Base-by-base conservation (phyloP, 2,113 vertebrate genomes). In the Ophiodon elongatus region DNA sequence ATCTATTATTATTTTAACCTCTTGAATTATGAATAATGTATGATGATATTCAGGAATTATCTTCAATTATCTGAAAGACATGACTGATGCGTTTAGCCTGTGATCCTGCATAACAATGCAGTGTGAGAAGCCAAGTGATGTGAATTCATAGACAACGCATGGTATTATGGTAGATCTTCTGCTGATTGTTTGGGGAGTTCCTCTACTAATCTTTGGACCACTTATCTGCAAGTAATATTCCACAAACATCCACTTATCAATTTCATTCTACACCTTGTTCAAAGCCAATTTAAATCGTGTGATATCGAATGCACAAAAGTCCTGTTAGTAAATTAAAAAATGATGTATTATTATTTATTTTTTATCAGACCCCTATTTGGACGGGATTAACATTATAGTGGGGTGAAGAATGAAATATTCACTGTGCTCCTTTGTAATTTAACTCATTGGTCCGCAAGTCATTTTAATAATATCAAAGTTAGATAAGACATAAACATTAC, bases 31-130 rank as follows among this genome's bases (percentile, higher is more conserved):
- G 62, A 73, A 79, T 78, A 83, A 81, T 76, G 41, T 63, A 77
- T 41, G 4, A 59, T 66, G 35, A 63, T 71, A 67, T 63, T 80
- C 47, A 67, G 43, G 84, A 84, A 76, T 80, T 25, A 76, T 83
- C 71, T 72, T 81, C 33, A 66, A 78, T 83, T 73, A 83, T 76
- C 35, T 76, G 19, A n/a, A 37, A 23, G 57, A 71, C 25, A 21
- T 54, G 37, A 79, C 31, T 23, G 62, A 72, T 67, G 47, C 14
- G 21, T 76, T 57, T 21, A 56, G 63, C 60, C 21, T 76, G 70
- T 75, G 50, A 56, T 33, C 45, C 75, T 80, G 66, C 68, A 73
- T 79, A 47, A 59, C 17, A 78, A 64, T 84, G 57, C 39, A 76
- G 41, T 7, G 10, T n/a, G 15, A 63, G 31, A 71, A 56, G 45